Base-by-base conservation (phyloP, 2,113 vertebrate genomes). In the Perca flavescens region DNA sequence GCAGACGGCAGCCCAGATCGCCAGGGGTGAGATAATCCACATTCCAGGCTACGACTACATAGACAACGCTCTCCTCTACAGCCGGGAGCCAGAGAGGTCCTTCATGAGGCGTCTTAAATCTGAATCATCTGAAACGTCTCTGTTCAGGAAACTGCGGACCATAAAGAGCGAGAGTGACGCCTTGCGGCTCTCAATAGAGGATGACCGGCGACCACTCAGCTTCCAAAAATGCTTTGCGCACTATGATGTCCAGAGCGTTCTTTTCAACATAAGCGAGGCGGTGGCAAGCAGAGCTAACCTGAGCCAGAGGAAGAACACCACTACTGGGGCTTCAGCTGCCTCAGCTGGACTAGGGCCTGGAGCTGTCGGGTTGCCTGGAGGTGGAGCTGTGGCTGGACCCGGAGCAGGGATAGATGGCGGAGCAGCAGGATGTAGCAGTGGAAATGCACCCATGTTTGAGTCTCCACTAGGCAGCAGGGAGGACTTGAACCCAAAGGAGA, bases 181-280 rank as follows among this genome's bases (percentile, higher is more conserved):
- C 5, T 94, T 99, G 63, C 95, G 95, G 71, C 96, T 98, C 64
- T 95, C 96, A 0, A 77, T 96, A 0, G 97, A 98, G 52, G 97
- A 98, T 0, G 98, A 99, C 21, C 85, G 95, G 22, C 95, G 96
- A 21, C 93, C 96, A 0, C 96, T 97, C 90, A 96, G 96, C 77
- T 98, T 97, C 71, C 98, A 99, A 76, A 98, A 97, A 86, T 99
- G 97, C 90, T 99, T 99, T 74, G 96, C 98, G 22, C 98, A 99
- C 91, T 99, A 99, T 2, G 98, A 99, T 43, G 98, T 99, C 70
- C 98, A 99, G 95, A 99, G 98, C 21, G 90, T 99, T 74, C 95
- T 99, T 90, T 99, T 99, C 90, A 99, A 98, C 84, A 97, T 99
- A 88, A 97, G 97, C 0, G 97, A 99, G 87, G 98, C 97, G 0